A percentile compares a stretch with the other conserved stretches of the same genome.
Evolutionary conservation across 2,113 vertebrate species (phyloP).

Genomic region (Hemiscyllium ocellatum): DNA sequence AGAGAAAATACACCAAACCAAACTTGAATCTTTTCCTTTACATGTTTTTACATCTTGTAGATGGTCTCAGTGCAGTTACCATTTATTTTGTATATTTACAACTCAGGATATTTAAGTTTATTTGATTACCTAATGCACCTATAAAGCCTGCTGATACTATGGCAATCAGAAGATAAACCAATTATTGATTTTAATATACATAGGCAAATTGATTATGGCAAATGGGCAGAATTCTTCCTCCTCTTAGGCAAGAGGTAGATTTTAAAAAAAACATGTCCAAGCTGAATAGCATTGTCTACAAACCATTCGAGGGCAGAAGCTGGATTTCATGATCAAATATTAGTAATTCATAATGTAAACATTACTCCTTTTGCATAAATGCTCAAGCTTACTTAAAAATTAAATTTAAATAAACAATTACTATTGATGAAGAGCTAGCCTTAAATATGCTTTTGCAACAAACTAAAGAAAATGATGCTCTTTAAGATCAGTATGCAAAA

Average conservation of each 20-base stretch:
- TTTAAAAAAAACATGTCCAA: background rate
- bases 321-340: background rate
- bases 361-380: too few species aligned
- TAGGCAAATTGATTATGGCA: background rate
- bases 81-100: background rate
- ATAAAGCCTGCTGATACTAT: background rate
- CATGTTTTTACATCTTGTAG: background rate
- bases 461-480: background rate
- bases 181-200: background rate
- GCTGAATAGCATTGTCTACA: background rate
- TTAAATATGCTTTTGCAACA: background rate
- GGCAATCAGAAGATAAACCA: constrained; percentile 9
- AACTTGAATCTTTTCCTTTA: background rate
- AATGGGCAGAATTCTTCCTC: background rate
- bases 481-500: background rate
- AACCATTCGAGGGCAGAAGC: background rate
- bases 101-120: background rate
- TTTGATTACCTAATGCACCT: background rate
- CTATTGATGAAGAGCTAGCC: background rate
- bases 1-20: too few species aligned
- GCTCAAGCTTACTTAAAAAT: background rate
- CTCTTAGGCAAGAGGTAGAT: background rate
- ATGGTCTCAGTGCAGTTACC: too few species aligned
- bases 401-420: background rate
- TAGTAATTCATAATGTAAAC: background rate